Base-by-base conservation (phyloP, 2,888 invertebrate genomes). In the Heliconius erato region DNA sequence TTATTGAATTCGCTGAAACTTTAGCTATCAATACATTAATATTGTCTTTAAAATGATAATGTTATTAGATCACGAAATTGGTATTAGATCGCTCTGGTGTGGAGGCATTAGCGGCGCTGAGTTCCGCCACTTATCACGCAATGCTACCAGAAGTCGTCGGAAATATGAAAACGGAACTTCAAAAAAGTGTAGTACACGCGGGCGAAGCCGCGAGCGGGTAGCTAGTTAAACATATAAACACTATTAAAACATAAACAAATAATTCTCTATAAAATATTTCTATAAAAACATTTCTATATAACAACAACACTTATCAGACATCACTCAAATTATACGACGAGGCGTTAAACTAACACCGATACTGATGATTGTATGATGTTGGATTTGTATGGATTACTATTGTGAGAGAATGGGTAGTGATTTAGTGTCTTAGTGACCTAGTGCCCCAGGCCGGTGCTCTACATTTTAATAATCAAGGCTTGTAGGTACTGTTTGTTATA, bases 261-360 rank as follows among this genome's bases (percentile, higher is more conserved):
- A 54, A 19, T 54, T 54, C 0, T 54, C 7, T 7, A 19, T 54
- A 19, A 54, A 54, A 49, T 16, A 49, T 49, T 49, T 49, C 16
- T 49, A 49, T 49, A 49, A 59, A 6, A n/a, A 59, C 54, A 54
- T 54, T n/a, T 63, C 23, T 63, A n/a, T 69, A 35, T 69, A 23
- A 74, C n/a, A 80, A 76, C 40, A 76, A 69, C 67, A 80, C 80
- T 80, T 74, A 80, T 74, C 59, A 35, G n/a, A 63, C 63, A 12
- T 63, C 59, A 54, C 54, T 54, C 54, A 54, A 19, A 54, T 49
- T 49, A 49, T 54, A 69, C 54, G 74, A 74, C 59, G 80, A 80
- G 89, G 91, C 89, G 92, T 89, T 91, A 90, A 91, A 87, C 89
- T 89, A 92, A 93, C 90, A 92, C 32, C 67, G 44, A 35, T 63